Base-by-base conservation (phyloP, 2,888 invertebrate genomes). In the Tachina lurida region DNA sequence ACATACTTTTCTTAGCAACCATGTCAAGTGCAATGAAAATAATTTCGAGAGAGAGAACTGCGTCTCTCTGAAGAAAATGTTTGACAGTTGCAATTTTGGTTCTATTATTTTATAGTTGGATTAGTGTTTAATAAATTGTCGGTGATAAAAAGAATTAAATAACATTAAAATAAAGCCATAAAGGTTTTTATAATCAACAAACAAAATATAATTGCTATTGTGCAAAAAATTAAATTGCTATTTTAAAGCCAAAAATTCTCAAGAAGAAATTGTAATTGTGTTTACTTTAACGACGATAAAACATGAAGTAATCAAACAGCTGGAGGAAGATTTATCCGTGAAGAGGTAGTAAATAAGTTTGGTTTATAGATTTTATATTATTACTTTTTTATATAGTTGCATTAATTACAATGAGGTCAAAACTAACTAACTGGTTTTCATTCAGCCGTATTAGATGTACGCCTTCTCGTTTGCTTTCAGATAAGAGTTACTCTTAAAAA, bases 41-140 rank as follows among this genome's bases (percentile, higher is more conserved):
- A n/a, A n/a, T n/a, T n/a, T n/a, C n/a, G n/a, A 75, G 17, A 63
- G n/a, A 63, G 12, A 10, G 49, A 52, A n/a, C 10, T 17, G 31
- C 31, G 58, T 17, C 22, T 65, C 45, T 15, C 52, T 43, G 54
- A 39, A n/a, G 22, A 39, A 60, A 68, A n/a, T 58, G 45, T n/a
- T 56, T 80, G 80, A 74, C 80, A 68, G 67, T 62, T 74, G 22
- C 17, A 31, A 17, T 81, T 68, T 81, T 62, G 47, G 31, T 74
- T 81, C 68, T 56, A 54, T 12, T 15, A 31, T 47, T 43, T 58
- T 60, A 45, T 31, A 60, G 81, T 75, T 75, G 71, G 10, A n/a
- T 17, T 43, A 15, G n/a, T 65, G 43, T 60, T 67, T 76, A 17
- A 43, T 43, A 56, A 70, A 2, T 54, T 54, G 62, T 22, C 45